Percentiles rank a stretch among this genome's conserved stretches.
Evolutionary conservation across 2,113 vertebrate species (phyloP).

Genomic region (Mobula birostris): DNA sequence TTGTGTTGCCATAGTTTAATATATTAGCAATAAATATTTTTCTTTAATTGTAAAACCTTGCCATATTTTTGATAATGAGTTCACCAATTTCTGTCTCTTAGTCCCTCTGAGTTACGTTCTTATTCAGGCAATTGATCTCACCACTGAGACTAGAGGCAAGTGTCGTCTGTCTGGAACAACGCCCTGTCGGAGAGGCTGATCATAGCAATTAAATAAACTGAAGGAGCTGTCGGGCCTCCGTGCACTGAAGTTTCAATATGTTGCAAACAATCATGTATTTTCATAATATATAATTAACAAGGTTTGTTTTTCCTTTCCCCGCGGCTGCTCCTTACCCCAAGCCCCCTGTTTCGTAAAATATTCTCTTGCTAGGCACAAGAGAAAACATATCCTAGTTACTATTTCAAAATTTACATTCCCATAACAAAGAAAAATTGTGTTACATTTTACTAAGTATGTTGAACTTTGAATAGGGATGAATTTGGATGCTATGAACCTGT

Average conservation of each 20-base stretch:
- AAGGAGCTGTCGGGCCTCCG: not conserved
- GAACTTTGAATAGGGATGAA: no score
- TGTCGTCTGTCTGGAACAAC: not conserved
- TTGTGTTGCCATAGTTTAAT: not conserved
- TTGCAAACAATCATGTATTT: not conserved
- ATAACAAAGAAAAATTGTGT: no score
- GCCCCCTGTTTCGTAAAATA: not conserved
- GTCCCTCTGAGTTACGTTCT: not conserved
- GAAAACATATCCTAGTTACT: not conserved
- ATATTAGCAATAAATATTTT: not conserved
- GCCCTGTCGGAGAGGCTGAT: not conserved
- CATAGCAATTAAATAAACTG: not conserved
- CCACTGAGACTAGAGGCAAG: not conserved
- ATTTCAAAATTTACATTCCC: no score
- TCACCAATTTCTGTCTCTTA: not conserved
- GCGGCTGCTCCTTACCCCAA: no score
- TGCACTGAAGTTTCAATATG: not conserved
- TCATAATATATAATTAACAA: not conserved
- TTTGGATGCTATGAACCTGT: not conserved
- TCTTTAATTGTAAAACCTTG: not conserved
- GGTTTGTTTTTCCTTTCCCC: not conserved
- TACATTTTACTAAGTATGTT: no score
- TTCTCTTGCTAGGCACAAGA: not conserved
- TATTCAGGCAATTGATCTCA: not conserved
- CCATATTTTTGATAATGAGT: not conserved